Evolutionary conservation across 2,888 invertebrate genomes (phyloP).

Genomic region (Drosophila parthenogenetica): DNA sequence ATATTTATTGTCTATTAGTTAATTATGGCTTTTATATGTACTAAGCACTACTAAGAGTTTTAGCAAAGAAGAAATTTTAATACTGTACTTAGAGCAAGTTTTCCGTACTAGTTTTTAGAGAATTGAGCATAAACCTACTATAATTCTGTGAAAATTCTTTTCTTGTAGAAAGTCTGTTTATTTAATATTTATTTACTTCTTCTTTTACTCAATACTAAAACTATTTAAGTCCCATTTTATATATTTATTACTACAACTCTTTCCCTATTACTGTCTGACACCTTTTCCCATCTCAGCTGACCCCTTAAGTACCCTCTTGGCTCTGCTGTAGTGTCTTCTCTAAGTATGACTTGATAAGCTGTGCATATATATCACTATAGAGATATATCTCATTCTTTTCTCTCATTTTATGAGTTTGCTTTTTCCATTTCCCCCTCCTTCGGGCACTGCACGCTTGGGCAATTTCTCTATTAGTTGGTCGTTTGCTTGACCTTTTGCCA

Average conservation of each 20-base stretch:
- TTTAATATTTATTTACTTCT: too few relatives aligned
- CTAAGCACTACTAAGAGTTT: too few relatives aligned
- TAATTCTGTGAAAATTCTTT: too few relatives aligned
- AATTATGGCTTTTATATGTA: neutral
- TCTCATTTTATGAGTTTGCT: neutral
- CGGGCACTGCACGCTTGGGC: conserved; percentile 22
- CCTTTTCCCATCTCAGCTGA: neutral
- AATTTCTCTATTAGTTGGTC: conserved; percentile 52
- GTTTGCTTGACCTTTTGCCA: conserved; percentile 47
- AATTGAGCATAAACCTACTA: too few relatives aligned
- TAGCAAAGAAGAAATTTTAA: too few relatives aligned
- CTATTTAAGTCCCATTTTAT: too few relatives aligned
- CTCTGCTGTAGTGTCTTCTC: conserved; percentile 1
- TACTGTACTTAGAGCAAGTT: too few relatives aligned
- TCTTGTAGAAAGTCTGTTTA: too few relatives aligned
- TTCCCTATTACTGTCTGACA: too few relatives aligned
- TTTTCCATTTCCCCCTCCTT: neutral
- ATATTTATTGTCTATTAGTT: neutral
- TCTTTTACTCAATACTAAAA: too few relatives aligned
- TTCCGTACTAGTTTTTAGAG: too few relatives aligned
- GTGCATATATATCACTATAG: conserved; percentile 39
- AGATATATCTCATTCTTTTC: conserved; percentile 5
- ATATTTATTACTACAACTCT: too few relatives aligned
- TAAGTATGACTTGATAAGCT: conserved; percentile 30
- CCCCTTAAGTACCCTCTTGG: conserved; percentile 38